Percentiles rank a stretch among this genome's conserved stretches.
phyloP scores from a whole-genome alignment of 2,888 invertebrate species.

The Oegoconia quadripuncta region DNA sequence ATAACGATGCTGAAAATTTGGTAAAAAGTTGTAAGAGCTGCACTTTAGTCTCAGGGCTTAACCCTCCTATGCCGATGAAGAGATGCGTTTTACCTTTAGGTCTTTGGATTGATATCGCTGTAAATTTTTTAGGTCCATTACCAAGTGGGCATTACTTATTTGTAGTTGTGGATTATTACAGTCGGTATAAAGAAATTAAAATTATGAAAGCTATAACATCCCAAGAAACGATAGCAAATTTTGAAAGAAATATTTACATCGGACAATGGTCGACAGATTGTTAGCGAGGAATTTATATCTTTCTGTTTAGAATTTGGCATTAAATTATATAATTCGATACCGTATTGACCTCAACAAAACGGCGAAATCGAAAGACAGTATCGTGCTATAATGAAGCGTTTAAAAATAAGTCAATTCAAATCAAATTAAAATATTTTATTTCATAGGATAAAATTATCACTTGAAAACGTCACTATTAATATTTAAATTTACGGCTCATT shows the following conservation, averaged over 20 bases:
- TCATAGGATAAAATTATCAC: too few relatives aligned
- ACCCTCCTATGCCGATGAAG: slow-evolving; percentile 15
- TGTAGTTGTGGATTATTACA: neutral
- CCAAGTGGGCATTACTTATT: slow-evolving; percentile 6
- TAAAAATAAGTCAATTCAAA: too few relatives aligned
- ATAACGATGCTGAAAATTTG: slow-evolving; percentile 17
- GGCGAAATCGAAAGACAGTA: slow-evolving; percentile 22
- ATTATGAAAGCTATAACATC: too few relatives aligned
- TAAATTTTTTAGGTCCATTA: slow-evolving; percentile 21
- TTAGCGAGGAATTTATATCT: too few relatives aligned
- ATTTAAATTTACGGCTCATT: too few relatives aligned
- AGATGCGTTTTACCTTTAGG: slow-evolving; percentile 13
- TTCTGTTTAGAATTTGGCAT: slow-evolving; percentile 17
- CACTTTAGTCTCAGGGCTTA: slow-evolving; percentile 19
- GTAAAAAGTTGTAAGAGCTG: slow-evolving; percentile 21
- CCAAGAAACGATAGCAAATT: slow-evolving; percentile 10
- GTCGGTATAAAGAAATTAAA: too few relatives aligned
- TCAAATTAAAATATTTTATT: too few relatives aligned
- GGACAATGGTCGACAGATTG: slow-evolving; percentile 22
- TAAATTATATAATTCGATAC: slow-evolving; percentile 10
- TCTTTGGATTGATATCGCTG: slow-evolving; percentile 21
- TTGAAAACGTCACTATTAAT: too few relatives aligned
- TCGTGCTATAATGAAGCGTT: slow-evolving; percentile 15
- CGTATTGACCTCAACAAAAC: slow-evolving; percentile 20
- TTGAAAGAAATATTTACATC: slow-evolving; percentile 19